These are phyloP conservation scores for Lamellibrachia luymesi DNA, from an alignment of 1,140 invertebrate species.

Conservation along the genomic window DNA sequence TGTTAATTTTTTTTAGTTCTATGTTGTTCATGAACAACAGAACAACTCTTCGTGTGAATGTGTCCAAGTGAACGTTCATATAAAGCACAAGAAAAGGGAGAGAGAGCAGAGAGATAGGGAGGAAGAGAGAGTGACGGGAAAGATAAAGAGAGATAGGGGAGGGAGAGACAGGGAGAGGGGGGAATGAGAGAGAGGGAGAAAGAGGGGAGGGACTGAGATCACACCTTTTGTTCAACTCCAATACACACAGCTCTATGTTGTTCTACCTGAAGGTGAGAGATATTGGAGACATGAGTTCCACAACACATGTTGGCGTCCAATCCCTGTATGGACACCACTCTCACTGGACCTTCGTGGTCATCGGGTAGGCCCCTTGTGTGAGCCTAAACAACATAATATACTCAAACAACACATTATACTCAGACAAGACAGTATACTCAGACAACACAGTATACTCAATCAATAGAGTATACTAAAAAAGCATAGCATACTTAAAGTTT, in stretches of 20 bases:
- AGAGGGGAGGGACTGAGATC: too few relatives aligned
- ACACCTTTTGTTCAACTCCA: too few relatives aligned
- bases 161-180: not conserved
- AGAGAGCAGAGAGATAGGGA: not conserved
- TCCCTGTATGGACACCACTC: conserved; percentile 66
- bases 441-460: not conserved
- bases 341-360: conserved; percentile 70
- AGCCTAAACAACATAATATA: conserved; percentile 44
- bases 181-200: not conserved
- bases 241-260: not conserved
- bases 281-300: conserved; percentile 79
- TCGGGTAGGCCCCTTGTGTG: conserved; percentile 71
- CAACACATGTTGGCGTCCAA: conserved; percentile 81
- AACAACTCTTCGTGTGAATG: too few relatives aligned
- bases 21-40: too few relatives aligned
- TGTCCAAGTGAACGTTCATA: too few relatives aligned
- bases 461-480: too few relatives aligned
- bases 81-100: too few relatives aligned
- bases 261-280: conserved; percentile 72
- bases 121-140: not conserved
- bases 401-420: not conserved
- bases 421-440: not conserved
- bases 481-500: too few relatives aligned
- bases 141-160: too few relatives aligned
- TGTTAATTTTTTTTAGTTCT: too few relatives aligned